A percentile compares a stretch with the other conserved stretches of the same genome.
phyloP scores from a whole-genome alignment of 2,888 invertebrate genomes.

The Acanthoscelides obtectus region DNA sequence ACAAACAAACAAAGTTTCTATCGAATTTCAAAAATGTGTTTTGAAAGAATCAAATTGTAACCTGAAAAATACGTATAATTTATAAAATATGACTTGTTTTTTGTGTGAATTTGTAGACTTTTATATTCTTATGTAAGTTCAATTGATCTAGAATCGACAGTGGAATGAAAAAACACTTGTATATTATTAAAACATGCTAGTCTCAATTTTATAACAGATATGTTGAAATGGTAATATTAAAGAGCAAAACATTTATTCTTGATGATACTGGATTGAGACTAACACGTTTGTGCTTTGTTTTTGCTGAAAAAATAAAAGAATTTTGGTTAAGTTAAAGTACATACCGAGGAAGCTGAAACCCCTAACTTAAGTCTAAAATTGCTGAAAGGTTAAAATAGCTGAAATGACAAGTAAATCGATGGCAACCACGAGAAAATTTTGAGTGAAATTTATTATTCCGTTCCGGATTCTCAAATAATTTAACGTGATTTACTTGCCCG shows the following conservation, averaged over 20 bases:
- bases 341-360: slow-evolving; percentile 7
- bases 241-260: neutral
- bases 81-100: no score
- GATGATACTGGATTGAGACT: neutral
- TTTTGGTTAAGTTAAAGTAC: neutral
- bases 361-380: slow-evolving; percentile 47
- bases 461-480: neutral
- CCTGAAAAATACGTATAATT: no score
- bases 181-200: neutral
- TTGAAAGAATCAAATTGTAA: no score
- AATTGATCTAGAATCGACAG: no score
- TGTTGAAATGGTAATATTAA: neutral
- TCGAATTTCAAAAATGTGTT: no score
- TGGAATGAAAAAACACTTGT: neutral
- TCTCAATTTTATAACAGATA: neutral
- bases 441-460: no score
- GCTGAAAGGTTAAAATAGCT: neutral
- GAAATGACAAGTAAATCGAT: neutral
- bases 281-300: neutral
- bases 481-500: neutral
- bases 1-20: no score
- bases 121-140: no score
- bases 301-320: neutral
- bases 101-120: no score
- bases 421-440: neutral